phyloP scores from a whole-genome alignment of 37 sponge, comb jelly and placozoan genomes.

The Eunapius fragilis region DNA sequence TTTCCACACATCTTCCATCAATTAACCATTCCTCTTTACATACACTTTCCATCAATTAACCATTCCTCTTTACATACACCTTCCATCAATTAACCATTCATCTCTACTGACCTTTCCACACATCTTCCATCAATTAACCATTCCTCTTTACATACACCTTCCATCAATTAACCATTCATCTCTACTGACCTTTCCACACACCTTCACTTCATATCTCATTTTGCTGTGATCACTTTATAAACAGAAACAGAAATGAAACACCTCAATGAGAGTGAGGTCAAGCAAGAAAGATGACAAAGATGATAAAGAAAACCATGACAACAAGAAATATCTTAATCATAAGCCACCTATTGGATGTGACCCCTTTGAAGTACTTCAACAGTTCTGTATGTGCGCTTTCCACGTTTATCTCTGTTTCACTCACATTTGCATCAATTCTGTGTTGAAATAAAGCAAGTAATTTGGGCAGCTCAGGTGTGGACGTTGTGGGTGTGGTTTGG shows the following conservation, averaged over 20 bases:
- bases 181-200: background rate
- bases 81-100: background rate
- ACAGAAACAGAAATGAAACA: background rate
- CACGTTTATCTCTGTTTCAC: slow-evolving; percentile 87
- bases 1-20: background rate
- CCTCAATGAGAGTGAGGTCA: slow-evolving; percentile 30
- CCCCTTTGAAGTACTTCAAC: slow-evolving; percentile 93
- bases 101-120: background rate
- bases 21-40: too few species aligned
- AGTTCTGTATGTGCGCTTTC: slow-evolving; percentile 96
- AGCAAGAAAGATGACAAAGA: slow-evolving; percentile 93
- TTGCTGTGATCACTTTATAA: background rate
- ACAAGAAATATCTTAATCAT: slow-evolving; percentile 97
- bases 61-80: too few species aligned
- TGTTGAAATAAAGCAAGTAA: background rate
- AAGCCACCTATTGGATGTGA: slow-evolving; percentile 98
- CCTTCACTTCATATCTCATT: background rate
- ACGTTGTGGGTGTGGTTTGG: background rate
- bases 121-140: too few species aligned
- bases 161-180: background rate
- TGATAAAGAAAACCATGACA: slow-evolving; percentile 90
- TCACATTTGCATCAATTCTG: slow-evolving; percentile 94
- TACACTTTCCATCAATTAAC: too few species aligned
- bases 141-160: too few species aligned
- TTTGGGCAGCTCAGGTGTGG: background rate